Evolutionary conservation across 2,797 vertebrate species (phyloP), one percentile per base, ranked within the genome.

Genomic region (Macropus fuliginosus): DNA sequence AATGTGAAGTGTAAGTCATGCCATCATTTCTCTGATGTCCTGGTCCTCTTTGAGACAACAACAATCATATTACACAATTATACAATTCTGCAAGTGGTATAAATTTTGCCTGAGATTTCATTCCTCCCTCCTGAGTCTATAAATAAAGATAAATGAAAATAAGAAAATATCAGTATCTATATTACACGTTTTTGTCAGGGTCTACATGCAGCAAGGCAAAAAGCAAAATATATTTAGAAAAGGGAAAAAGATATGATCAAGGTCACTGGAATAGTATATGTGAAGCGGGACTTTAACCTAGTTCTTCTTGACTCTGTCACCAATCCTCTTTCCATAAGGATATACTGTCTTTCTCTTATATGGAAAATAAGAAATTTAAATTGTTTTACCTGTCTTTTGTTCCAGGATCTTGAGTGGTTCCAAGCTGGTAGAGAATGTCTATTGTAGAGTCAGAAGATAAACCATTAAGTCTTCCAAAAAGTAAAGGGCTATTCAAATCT

Each of bases 361-460:
- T 56, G 62, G 90, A 96, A 96, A 94, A 74, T 27, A 40, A 91
- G 18, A 91, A 54, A 29, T 56, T 92, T 24, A 56, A 81, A 91
- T 87, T 92, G 94, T 92, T 91, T 98, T 98, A 99, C 99, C 99
- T 99, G 98, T 99, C 99, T 99, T 99, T 99, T 97, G 99, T 99
- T 97, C 99, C 99, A 91, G 99, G 97, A 97, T 99, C 99, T 98
- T 99, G 99, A 54, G 99, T 99, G 95, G 99, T 99, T 96, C 99
- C 99, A 97, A 99, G 99, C 98, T 99, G 99, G 98, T 99, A 99
- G 91, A 99, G 99, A 98, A 99, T 99, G 98, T 99, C 99, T 95
- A 99, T 99, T 93, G 99, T 99, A 96, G 99, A 99, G 98, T 99
- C 99, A 95, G 99, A 99, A 56, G 99, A 99, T 90, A 99, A 99